Conservation (phyloP, 2,113 vertebrate species). For the Stictonetta naevosa region DNA sequence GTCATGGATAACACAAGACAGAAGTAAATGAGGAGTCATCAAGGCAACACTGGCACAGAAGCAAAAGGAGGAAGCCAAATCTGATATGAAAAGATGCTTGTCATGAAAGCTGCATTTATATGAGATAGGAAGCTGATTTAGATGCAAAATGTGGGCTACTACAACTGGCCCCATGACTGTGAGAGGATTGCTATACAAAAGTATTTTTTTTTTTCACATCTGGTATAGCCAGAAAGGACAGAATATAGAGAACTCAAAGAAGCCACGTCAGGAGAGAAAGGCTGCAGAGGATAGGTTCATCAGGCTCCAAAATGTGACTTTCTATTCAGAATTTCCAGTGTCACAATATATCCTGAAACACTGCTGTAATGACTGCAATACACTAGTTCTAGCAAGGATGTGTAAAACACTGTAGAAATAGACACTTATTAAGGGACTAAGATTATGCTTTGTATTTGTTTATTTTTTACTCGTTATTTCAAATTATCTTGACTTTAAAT, state of each 20-base stretch:
- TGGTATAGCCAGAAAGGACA: neutral
- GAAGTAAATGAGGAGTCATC: neutral
- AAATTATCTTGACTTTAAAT: neutral
- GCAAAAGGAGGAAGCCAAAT: neutral
- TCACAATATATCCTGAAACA: neutral
- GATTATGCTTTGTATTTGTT: neutral
- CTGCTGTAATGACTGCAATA: neutral
- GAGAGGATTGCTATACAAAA: neutral
- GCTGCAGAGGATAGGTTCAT: neutral
- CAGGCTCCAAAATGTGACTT: neutral
- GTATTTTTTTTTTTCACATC: neutral
- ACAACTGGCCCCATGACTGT: neutral
- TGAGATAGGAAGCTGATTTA: neutral
- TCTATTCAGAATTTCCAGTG: neutral
- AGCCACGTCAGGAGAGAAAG: neutral
- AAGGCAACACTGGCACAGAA: neutral
- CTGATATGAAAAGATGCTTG: neutral
- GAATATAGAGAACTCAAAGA: neutral
- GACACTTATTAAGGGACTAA: neutral
- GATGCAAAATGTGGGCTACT: neutral
- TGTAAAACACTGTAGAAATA: neutral
- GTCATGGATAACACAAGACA: neutral
- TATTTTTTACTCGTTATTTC: neutral
- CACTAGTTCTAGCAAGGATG: neutral
- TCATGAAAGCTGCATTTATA: neutral